Percentiles rank a stretch among this genome's conserved stretches.
phyloP scores from a whole-genome alignment of 2,797 vertebrate genomes.

The Margarornis squamiger region DNA sequence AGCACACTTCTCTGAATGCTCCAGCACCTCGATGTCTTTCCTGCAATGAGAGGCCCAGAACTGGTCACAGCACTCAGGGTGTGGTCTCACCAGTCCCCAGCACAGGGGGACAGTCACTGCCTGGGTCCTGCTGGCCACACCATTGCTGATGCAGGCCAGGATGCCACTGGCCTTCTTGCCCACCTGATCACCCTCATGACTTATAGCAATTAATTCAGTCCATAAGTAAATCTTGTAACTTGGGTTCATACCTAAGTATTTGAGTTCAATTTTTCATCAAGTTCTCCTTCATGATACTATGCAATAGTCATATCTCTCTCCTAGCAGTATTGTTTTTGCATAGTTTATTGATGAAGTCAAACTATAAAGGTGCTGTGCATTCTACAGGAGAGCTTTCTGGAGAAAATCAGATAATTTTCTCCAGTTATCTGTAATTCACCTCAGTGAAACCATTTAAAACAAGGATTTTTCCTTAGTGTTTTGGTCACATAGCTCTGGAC shows the following conservation, averaged over 20 bases:
- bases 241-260: background rate
- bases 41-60: background rate
- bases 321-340: background rate
- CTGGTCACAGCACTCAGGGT: background rate
- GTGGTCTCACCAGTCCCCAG: background rate
- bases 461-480: background rate
- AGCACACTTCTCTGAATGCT: accelerated
- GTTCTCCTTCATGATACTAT: background rate
- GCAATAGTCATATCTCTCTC: background rate
- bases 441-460: background rate
- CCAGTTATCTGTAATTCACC: background rate
- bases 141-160: background rate
- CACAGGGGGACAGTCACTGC: background rate
- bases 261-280: background rate
- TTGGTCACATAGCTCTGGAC: background rate
- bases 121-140: background rate
- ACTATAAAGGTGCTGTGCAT: background rate
- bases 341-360: background rate
- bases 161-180: background rate
- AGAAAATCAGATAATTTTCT: background rate
- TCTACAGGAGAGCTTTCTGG: background rate
- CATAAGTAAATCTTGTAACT: background rate
- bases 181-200: background rate
- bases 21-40: accelerated
- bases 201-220: background rate